Evolutionary conservation across 2,797 vertebrate genomes (phyloP), one percentile per base, ranked within the genome.

Genomic region (Argya squamiceps): DNA sequence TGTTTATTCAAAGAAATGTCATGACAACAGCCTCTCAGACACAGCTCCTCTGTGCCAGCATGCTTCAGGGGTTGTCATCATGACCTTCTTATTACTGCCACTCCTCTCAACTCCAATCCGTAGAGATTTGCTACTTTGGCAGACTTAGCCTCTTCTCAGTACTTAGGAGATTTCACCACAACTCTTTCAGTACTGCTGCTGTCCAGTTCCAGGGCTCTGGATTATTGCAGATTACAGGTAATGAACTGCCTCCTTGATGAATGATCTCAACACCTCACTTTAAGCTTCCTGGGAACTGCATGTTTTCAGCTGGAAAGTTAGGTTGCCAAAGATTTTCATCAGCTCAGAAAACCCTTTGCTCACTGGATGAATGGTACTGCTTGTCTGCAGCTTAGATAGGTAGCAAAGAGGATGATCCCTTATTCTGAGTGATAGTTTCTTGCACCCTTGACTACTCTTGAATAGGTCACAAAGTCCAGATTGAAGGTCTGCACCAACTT

Each of bases 1-100:
- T 67, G 70, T 96, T 96, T 93, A 62, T 70, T 32, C 78, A 70
- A 89, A 77, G 71, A 94, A 93, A 93, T 5, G 20, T 68, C 92
- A 87, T 75, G 60, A 71, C 53, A 96, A 96, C 84, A 92, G 41
- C 12, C 56, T 91, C 39, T 78, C 84, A 84, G 74, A 76, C 88
- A 94, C 53, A 89, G 34, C 32, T 92, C n/a, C 68, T 85, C 58
- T 27, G 30, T 73, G 78, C 50, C 63, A 90, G 74, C n/a, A 32
- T 17, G 70, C 59, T 74, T 89, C 55, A 77, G 58, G 39, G 27
- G 6, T 68, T 96, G 91, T 89, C 81, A 83, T 79, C 44, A 77
- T 21, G 43, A 88, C 36, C 37, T 84, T 69, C n/a, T 84, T 63
- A 43, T 32, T 96, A 65, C 53, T 92, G 81, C 64, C 89, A 64